Evolutionary conservation across 2,888 invertebrate species (phyloP).

Genomic region (Volucella inanis): DNA sequence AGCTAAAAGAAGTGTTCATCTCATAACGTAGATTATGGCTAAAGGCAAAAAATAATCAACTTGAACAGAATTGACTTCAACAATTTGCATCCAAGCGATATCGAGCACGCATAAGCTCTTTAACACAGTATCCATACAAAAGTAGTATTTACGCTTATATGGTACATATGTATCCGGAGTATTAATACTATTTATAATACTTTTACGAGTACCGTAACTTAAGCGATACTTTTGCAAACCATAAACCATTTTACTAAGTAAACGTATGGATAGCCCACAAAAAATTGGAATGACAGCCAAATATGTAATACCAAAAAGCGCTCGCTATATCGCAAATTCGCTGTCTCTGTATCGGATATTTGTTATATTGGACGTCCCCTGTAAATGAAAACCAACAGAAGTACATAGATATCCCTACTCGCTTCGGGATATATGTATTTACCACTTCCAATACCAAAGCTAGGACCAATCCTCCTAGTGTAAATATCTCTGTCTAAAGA

Average conservation of each 20-base stretch:
- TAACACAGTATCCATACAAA: not conserved
- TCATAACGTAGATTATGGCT: not conserved
- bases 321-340: too few species aligned
- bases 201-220: constrained; percentile 1
- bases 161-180: constrained; percentile 13
- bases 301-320: not conserved
- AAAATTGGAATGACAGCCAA: constrained; percentile 62
- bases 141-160: not conserved
- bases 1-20: not conserved
- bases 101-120: not conserved
- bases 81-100: constrained; percentile 46
- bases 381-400: constrained; percentile 55
- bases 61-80: constrained; percentile 60
- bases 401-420: not conserved
- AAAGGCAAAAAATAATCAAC: constrained; percentile 63
- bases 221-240: constrained; percentile 20
- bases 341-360: too few species aligned
- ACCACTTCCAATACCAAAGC: too few species aligned
- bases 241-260: constrained; percentile 52
- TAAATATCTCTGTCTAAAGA: constrained; percentile 51
- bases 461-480: not conserved
- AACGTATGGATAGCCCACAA: constrained; percentile 35
- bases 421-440: too few species aligned
- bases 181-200: constrained; percentile 51
- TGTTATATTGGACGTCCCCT: too few species aligned